phyloP scores from a whole-genome alignment of 2,888 invertebrate genomes.

The Dryadula phaetusa region DNA sequence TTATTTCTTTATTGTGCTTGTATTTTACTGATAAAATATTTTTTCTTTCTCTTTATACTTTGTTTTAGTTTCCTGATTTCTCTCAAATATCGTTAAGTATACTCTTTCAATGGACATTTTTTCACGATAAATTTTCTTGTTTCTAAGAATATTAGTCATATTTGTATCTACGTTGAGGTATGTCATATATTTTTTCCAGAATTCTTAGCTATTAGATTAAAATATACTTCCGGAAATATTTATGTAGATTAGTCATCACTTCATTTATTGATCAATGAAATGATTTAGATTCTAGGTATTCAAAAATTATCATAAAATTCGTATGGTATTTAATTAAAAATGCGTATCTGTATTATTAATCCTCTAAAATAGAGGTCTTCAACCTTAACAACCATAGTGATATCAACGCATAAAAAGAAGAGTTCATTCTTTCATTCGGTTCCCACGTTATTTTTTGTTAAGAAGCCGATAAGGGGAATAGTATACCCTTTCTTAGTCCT shows the following conservation, averaged over 20 bases:
- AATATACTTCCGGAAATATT: slow-evolving; percentile 31
- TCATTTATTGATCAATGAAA: background rate
- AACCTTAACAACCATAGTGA: slow-evolving; percentile 66
- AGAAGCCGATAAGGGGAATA: slow-evolving; percentile 79
- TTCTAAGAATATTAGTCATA: slow-evolving; percentile 32
- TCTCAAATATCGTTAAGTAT: background rate
- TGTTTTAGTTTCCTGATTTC: background rate
- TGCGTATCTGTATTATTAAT: slow-evolving; percentile 54
- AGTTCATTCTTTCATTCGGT: slow-evolving; percentile 75
- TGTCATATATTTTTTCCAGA: slow-evolving; percentile 28
- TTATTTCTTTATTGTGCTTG: background rate
- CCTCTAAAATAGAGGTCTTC: slow-evolving; percentile 61
- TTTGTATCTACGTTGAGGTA: background rate
- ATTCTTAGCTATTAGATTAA: background rate
- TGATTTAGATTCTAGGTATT: background rate
- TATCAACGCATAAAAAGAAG: slow-evolving; percentile 66
- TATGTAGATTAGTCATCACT: slow-evolving; percentile 32
- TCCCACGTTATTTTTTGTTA: slow-evolving; percentile 82
- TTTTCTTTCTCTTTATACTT: background rate
- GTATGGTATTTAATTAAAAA: slow-evolving; percentile 43
- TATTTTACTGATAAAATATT: background rate
- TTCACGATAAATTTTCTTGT: background rate
- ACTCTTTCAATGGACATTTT: background rate
- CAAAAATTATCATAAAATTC: slow-evolving; percentile 16
- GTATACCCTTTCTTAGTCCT: slow-evolving; percentile 79